These are phyloP conservation scores for Drosophila pallidifrons DNA, from an alignment of 1,140 invertebrate genomes.

Conservation along the genomic window DNA sequence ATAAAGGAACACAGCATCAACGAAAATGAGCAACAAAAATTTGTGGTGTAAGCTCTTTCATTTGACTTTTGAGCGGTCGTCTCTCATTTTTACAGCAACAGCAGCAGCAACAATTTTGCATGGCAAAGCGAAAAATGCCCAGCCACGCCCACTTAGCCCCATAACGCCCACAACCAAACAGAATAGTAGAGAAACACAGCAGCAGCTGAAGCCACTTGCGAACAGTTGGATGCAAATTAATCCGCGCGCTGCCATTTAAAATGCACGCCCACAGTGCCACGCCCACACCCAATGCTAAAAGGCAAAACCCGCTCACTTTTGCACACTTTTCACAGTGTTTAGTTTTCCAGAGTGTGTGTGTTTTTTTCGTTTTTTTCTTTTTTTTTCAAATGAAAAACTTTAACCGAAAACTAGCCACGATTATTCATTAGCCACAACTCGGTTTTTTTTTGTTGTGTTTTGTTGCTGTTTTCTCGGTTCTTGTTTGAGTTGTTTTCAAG, in stretches of 20 bases:
- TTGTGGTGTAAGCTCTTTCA: conserved; percentile 11
- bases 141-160: background rate
- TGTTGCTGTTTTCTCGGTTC: background rate
- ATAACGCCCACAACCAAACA: conserved; percentile 15
- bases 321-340: conserved; percentile 36
- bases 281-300: conserved; percentile 1
- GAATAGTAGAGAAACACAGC: background rate
- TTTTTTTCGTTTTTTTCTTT: conserved; percentile 19
- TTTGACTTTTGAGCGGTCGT: conserved; percentile 29
- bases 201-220: conserved; percentile 21
- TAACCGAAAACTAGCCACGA: conserved; percentile 39
- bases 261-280: conserved; percentile 33
- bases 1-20: conserved; percentile 4
- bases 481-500: conserved; percentile 13
- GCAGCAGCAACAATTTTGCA: conserved; percentile 10
- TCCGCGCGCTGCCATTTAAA: conserved; percentile 28
- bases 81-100: conserved; percentile 10
- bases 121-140: conserved; percentile 5
- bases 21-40: conserved; percentile 16
- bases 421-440: conserved; percentile 55
- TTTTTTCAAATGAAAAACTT: conserved; percentile 51
- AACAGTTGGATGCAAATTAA: conserved; percentile 43
- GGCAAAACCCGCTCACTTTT: conserved; percentile 17
- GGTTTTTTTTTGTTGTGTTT: conserved; percentile 8
- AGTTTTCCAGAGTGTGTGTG: conserved; percentile 15